Percentiles rank a stretch among this genome's conserved stretches.
These are phyloP conservation scores for Scaptomyza montana DNA, from an alignment of 1,140 invertebrate genomes.

Conservation along the genomic window DNA sequence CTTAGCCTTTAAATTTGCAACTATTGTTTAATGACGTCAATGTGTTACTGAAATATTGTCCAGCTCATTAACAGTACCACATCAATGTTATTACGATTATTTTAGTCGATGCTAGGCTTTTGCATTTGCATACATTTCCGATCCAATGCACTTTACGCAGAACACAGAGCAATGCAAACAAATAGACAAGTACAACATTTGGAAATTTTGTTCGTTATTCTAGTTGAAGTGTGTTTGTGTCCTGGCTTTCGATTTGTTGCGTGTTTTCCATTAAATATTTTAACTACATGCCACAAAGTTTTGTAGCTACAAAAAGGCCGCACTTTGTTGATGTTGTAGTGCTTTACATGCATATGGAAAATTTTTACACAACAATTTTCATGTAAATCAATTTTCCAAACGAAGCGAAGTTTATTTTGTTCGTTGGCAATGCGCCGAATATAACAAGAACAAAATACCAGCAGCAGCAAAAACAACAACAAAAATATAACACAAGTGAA, in stretches of 20 bases:
- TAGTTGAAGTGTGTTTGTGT: not conserved
- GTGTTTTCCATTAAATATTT: conserved; percentile 78
- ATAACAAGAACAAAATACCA: conserved; percentile 29
- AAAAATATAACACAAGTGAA: conserved; percentile 52
- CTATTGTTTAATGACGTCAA: not conserved
- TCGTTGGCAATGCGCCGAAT: conserved; percentile 1
- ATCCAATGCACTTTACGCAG: conserved; percentile 39
- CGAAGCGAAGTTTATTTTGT: conserved; percentile 71
- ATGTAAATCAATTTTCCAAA: conserved; percentile 77
- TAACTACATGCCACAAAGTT: conserved; percentile 44
- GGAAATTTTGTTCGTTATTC: conserved; percentile 23
- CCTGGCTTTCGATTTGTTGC: conserved; percentile 8
- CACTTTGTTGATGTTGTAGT: conserved; percentile 18
- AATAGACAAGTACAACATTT: conserved; percentile 23
- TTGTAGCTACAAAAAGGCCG: conserved; percentile 17
- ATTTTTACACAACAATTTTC: conserved; percentile 53
- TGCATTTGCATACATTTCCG: conserved; percentile 67
- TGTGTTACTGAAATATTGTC: not conserved
- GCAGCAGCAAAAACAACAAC: conserved; percentile 20
- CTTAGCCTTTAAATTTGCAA: too few relatives aligned
- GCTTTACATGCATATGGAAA: conserved; percentile 46
- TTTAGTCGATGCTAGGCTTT: conserved; percentile 32
- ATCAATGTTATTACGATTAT: conserved; percentile 53
- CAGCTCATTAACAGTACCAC: conserved; percentile 1
- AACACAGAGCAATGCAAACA: conserved; percentile 52